A percentile compares a stretch with the other conserved stretches of the same genome.
Evolutionary conservation across 1,140 invertebrate genomes (phyloP).

Genomic region (Aradophagus sp.): DNA sequence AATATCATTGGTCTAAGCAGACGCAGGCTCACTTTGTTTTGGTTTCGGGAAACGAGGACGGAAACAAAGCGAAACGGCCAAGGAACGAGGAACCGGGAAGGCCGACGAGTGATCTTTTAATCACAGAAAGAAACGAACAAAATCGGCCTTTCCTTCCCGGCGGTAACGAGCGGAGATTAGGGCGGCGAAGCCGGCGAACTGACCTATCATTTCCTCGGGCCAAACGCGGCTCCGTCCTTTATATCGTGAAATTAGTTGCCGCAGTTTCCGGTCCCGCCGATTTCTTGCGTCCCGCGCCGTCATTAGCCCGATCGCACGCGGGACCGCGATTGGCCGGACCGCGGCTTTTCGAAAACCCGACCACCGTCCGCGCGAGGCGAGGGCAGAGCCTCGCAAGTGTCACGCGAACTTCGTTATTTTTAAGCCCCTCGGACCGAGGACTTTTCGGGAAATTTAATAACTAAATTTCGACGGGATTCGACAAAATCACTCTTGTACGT

Average conservation of each 20-base stretch:
- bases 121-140: conserved; percentile 59
- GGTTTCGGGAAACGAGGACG: too few species aligned
- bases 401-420: too few species aligned
- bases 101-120: conserved; percentile 56
- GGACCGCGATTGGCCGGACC: conserved; percentile 41
- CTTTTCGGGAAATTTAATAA: too few species aligned
- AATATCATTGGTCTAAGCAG: too few species aligned
- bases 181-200: conserved; percentile 62
- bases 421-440: too few species aligned
- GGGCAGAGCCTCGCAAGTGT: too few species aligned
- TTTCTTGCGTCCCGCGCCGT: conserved; percentile 57
- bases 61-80: too few species aligned
- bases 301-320: conserved; percentile 58
- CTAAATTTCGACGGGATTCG: too few species aligned
- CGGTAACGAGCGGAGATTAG: conserved; percentile 61
- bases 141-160: conserved; percentile 53
- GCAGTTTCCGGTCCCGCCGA: conserved; percentile 67
- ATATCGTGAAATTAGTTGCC: conserved; percentile 70
- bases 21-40: too few species aligned
- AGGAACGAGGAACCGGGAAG: too few species aligned
- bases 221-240: conserved; percentile 64
- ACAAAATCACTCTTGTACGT: too few species aligned
- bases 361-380: too few species aligned
- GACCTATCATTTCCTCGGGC: conserved; percentile 65
- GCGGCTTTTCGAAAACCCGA: conserved; percentile 58